These are phyloP conservation scores for Clinocottus analis DNA, from an alignment of 2,113 vertebrate genomes.

Conservation along the genomic window DNA sequence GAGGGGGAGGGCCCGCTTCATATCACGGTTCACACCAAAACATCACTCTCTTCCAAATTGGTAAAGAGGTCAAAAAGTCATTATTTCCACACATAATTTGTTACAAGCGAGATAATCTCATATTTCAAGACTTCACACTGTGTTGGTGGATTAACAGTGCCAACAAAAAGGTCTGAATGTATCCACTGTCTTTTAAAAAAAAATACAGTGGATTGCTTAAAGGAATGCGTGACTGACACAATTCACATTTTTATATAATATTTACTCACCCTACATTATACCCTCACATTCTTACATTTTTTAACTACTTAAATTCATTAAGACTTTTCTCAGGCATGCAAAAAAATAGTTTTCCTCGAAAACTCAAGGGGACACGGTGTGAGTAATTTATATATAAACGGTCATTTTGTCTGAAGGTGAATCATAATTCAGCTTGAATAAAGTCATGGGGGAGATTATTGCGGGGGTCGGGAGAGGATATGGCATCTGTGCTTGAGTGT, in stretches of 20 bases:
- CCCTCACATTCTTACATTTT: no score
- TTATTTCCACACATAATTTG: not conserved
- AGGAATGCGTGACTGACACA: not conserved
- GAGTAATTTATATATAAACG: not conserved
- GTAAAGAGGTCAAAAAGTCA: conserved; percentile 9
- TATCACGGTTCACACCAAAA: conserved; percentile 20
- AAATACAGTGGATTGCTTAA: not conserved
- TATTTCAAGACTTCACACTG: conserved; percentile 12
- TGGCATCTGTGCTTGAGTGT: not conserved
- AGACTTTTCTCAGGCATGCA: not conserved
- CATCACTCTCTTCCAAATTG: not conserved
- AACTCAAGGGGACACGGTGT: not conserved
- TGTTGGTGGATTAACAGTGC: conserved; percentile 24
- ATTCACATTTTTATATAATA: not conserved
- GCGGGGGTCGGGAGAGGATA: not conserved
- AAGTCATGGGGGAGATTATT: not conserved
- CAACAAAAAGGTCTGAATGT: conserved; percentile 5
- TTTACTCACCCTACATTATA: no score
- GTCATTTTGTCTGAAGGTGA: not conserved
- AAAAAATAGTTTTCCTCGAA: not conserved
- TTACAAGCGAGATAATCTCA: not conserved
- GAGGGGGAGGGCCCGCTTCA: no score
- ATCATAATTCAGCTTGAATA: not conserved
- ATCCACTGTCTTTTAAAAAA: not conserved
- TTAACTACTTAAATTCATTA: not conserved